A percentile compares a stretch with the other conserved stretches of the same genome.
Conservation (phyloP, 2,888 invertebrate genomes). For the Dolomedes plantarius region DNA sequence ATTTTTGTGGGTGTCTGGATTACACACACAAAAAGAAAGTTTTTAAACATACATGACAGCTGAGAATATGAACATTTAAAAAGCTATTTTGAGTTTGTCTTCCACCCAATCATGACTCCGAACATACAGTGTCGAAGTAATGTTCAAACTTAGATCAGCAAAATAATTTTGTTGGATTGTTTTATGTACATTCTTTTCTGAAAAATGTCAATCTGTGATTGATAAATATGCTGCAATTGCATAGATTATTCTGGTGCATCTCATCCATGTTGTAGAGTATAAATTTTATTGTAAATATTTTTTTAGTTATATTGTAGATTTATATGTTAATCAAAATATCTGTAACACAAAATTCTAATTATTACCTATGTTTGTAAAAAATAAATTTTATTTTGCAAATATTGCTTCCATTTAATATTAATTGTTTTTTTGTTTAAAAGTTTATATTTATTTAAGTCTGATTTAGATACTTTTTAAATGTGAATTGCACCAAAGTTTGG, state of each 20-base stretch:
- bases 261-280: conserved; percentile 51
- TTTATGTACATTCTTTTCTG: not conserved
- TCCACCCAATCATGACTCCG: not conserved
- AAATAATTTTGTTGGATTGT: conserved; percentile 10
- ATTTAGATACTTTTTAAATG: not conserved
- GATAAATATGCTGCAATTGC: conserved; percentile 3
- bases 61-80: not conserved
- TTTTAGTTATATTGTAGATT: not conserved
- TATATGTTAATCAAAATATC: conserved; percentile 2
- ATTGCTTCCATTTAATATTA: not conserved
- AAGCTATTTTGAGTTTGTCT: not conserved
- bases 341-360: not conserved
- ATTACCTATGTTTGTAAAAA: not conserved
- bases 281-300: conserved; percentile 69
- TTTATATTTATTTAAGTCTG: not conserved
- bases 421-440: not conserved
- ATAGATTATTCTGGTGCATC: not conserved
- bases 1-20: too few relatives aligned
- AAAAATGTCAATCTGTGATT: conserved; percentile 15
- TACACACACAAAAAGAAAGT: too few relatives aligned
- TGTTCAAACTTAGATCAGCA: not conserved
- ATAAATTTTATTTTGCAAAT: not conserved
- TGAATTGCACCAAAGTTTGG: not conserved
- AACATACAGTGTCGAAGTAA: not conserved
- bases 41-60: not conserved